Conservation (phyloP, 2,888 invertebrate genomes). For the Drosophila parthenogenetica region DNA sequence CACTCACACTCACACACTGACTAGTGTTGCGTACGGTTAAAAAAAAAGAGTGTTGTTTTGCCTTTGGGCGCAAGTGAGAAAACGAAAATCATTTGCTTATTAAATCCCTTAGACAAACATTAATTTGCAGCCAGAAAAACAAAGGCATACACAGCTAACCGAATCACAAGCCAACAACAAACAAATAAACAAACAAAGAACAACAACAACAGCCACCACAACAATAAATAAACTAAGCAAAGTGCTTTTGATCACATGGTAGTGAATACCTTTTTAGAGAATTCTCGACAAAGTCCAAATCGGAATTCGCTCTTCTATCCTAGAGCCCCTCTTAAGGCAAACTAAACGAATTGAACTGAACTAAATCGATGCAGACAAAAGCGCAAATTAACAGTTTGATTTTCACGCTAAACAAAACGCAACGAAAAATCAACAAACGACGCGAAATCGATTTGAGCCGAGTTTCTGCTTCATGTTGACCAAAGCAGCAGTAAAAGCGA, state of each 20-base stretch:
- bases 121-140: constrained; percentile 71
- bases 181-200: constrained; percentile 39
- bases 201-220: constrained; percentile 13
- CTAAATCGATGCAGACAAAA: constrained; percentile 69
- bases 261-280: constrained; percentile 33
- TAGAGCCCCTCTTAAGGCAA: constrained; percentile 14
- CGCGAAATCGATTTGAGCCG: constrained; percentile 73
- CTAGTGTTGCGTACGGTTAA: background rate
- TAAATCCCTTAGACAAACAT: constrained; percentile 78
- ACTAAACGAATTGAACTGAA: constrained; percentile 35
- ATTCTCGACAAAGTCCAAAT: background rate
- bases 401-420: constrained; percentile 79
- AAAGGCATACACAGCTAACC: constrained; percentile 60
- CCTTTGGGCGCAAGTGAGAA: constrained; percentile 39
- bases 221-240: constrained; percentile 41
- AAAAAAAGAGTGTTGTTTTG: constrained; percentile 22
- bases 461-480: constrained; percentile 33
- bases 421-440: constrained; percentile 75
- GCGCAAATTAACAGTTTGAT: constrained; percentile 81
- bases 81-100: constrained; percentile 79
- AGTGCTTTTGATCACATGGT: constrained; percentile 64
- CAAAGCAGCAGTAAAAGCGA: constrained; percentile 25
- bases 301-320: constrained; percentile 1
- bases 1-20: constrained; percentile 4
- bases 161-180: constrained; percentile 52